Evolutionary conservation across 2,888 invertebrate species (phyloP), one percentile per base, ranked within the genome.

Genomic region (Epistrophella euchroma): DNA sequence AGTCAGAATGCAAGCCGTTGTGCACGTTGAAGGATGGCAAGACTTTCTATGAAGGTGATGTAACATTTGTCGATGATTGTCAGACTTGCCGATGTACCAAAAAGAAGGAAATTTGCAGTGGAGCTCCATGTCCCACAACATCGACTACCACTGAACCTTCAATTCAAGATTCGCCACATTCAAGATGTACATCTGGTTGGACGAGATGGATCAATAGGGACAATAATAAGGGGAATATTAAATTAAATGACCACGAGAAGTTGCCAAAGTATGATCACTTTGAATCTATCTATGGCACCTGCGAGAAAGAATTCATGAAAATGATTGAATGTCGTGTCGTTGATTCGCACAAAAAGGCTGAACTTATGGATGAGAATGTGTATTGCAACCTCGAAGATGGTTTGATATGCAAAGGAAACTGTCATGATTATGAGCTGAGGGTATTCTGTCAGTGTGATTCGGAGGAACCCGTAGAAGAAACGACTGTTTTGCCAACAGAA

Each of bases 341-440:
- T 0, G 87, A 88, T 0, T 93, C 93, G 0, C 95, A 96, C 89
- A 93, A 94, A 74, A 92, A 94, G 0, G 93, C 95, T 0, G 96
- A 96, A 88, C 94, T 95, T 72, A 96, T 96, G 11, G 96, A 95
- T 0, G 94, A 97, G 72, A 94, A 96, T 90, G 96, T 96, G 0
- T 95, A 95, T 88, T 98, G 98, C 90, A 95, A 95, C 88, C 90
- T 97, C 76, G 95, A 96, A 88, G 93, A 93, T 15, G 97, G 97
- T 0, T 93, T 97, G 0, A 91, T 95, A 6, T 97, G 97, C 90
- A 92, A 91, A 55, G 94, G 94, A 73, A 90, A 91, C 13, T 98
- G 98, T 89, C 94, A 95, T 2, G 97, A 98, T 93, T 97, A 97
- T 90, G 97, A 98, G 92, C 95, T 97, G 64, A 94, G 96, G 37